Percentiles rank a stretch among this genome's conserved stretches.
phyloP scores from a whole-genome alignment of 1,140 invertebrate species.

The Drosophila trapezifrons region DNA sequence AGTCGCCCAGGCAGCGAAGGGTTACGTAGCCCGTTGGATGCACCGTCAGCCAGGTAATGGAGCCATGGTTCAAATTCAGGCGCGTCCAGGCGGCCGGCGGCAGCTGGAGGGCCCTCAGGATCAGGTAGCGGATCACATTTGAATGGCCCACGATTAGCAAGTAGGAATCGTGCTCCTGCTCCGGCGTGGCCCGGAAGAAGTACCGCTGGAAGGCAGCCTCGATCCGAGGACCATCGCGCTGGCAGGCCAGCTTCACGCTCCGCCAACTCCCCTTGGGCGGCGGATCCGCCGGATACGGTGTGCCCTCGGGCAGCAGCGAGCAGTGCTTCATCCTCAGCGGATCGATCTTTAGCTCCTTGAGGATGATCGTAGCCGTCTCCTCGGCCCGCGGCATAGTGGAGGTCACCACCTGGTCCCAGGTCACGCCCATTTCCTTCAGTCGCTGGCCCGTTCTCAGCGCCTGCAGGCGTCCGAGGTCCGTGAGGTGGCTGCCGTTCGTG shows the following conservation, averaged over 20 bases:
- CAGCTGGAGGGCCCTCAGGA: constrained; percentile 98
- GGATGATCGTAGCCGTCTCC: constrained; percentile 94
- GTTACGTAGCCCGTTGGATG: constrained; percentile 93
- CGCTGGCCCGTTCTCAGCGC: constrained; percentile 92
- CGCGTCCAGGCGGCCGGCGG: constrained; percentile 98
- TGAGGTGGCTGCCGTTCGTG: constrained; percentile 91
- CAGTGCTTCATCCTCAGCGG: constrained; percentile 87
- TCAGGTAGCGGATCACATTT: constrained; percentile 98
- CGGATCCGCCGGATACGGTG: constrained; percentile 96
- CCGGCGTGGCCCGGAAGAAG: constrained; percentile 93
- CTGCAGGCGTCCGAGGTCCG: constrained; percentile 93
- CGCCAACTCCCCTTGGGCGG: constrained; percentile 91
- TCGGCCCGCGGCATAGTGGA: constrained; percentile 97
- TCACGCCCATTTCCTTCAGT: constrained; percentile 89
- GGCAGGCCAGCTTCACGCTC: constrained; percentile 89
- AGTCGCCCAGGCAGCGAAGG: constrained; percentile 91
- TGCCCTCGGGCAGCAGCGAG: constrained; percentile 94
- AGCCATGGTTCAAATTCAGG: constrained; percentile 94
- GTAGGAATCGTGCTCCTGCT: constrained; percentile 93
- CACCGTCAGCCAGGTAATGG: constrained; percentile 96
- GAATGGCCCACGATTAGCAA: constrained; percentile 98
- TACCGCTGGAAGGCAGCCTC: constrained; percentile 97
- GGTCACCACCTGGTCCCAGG: constrained; percentile 90
- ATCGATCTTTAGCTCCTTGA: constrained; percentile 73
- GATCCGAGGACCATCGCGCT: constrained; percentile 95